phyloP scores from a whole-genome alignment of 1,140 invertebrate genomes.

The Thaumetopoea pityocampa region DNA sequence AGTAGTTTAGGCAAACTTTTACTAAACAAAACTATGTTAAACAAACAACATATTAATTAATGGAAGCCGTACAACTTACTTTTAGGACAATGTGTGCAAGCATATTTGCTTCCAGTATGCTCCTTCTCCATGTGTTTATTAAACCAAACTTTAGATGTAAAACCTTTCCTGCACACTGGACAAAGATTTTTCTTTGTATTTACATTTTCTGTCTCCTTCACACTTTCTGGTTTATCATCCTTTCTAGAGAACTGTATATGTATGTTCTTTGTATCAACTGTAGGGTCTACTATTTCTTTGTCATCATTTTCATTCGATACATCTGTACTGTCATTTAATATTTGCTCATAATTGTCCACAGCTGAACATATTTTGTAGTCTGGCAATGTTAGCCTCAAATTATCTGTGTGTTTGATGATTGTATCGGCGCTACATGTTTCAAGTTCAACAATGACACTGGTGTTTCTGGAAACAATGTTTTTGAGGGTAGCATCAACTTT shows the following conservation, averaged over 20 bases:
- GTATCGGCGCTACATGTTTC: too few species aligned
- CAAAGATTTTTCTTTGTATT: constrained; percentile 39
- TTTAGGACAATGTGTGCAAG: constrained; percentile 43
- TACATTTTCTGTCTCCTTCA: constrained; percentile 3
- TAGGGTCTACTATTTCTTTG: neutral
- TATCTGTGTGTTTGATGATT: constrained; percentile 18
- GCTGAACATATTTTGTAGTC: constrained; percentile 44
- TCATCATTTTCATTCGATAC: constrained; percentile 1
- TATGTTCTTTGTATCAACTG: constrained; percentile 1
- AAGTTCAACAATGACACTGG: constrained; percentile 49
- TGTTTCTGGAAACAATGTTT: constrained; percentile 48
- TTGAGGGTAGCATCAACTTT: constrained; percentile 52
- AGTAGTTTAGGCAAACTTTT: too few species aligned
- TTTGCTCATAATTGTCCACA: constrained; percentile 24
- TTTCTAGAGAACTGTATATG: neutral
- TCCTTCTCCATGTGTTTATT: constrained; percentile 57
- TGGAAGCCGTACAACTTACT: constrained; percentile 36
- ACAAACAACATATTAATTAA: constrained; percentile 1
- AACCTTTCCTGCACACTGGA: constrained; percentile 45
- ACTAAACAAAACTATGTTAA: neutral
- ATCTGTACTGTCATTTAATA: constrained; percentile 16
- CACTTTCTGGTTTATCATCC: constrained; percentile 8
- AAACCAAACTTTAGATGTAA: constrained; percentile 57
- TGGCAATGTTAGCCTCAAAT: constrained; percentile 39
- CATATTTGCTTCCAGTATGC: constrained; percentile 43